Percentiles rank a stretch among this genome's conserved stretches.
These are phyloP conservation scores for Urosaurus nigricauda DNA, from an alignment of 2,797 vertebrate genomes.

Conservation along the genomic window DNA sequence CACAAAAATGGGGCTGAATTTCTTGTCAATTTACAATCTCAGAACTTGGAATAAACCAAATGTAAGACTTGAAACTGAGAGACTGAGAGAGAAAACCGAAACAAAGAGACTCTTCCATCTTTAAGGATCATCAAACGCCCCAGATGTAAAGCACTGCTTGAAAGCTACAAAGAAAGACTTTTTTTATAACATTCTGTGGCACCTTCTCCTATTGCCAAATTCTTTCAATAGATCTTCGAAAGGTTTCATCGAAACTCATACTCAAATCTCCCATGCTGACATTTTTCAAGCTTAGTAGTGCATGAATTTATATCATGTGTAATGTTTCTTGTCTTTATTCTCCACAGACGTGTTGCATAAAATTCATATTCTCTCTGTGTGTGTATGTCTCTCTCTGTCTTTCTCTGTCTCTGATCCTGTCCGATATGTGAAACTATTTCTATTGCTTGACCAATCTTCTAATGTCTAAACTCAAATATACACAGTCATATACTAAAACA, in stretches of 20 bases:
- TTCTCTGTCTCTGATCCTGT: background rate
- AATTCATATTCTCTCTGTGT: background rate
- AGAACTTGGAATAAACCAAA: background rate
- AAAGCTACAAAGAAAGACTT: background rate
- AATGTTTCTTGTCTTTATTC: conserved; percentile 9
- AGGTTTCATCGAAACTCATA: background rate
- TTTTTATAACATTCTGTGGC: background rate
- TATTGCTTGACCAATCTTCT: conserved; percentile 2
- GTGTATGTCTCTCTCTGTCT: background rate
- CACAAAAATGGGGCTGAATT: background rate
- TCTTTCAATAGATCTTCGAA: background rate
- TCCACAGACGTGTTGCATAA: background rate
- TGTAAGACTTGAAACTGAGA: background rate
- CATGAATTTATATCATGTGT: background rate
- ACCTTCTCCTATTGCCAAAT: background rate
- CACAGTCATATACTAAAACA: conserved; percentile 19
- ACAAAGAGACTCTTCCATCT: background rate
- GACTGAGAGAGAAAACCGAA: background rate
- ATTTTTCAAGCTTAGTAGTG: background rate
- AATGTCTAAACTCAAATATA: conserved; percentile 21
- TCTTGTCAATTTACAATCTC: background rate
- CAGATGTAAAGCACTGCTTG: background rate
- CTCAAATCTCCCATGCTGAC: background rate
- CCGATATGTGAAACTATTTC: background rate
- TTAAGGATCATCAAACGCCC: background rate